phyloP scores from a whole-genome alignment of 2,113 vertebrate genomes.

The Proteles cristata region DNA sequence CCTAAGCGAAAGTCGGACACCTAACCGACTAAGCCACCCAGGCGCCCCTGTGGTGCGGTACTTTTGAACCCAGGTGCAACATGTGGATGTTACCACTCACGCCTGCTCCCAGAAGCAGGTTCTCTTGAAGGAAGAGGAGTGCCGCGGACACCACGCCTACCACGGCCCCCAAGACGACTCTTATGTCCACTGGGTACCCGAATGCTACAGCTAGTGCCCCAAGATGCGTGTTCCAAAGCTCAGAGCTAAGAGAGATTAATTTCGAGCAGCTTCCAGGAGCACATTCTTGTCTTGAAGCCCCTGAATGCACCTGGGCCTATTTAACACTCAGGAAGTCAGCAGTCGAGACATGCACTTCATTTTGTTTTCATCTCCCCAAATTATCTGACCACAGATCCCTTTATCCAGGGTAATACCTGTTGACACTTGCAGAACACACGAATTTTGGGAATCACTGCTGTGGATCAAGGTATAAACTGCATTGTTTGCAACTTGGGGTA shows the following conservation, averaged over 20 bases:
- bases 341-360: background rate
- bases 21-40: too few relatives aligned
- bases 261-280: background rate
- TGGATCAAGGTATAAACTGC: background rate
- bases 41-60: fast-evolving
- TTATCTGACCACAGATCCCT: background rate
- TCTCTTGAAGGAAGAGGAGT: background rate
- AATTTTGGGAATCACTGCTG: background rate
- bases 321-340: background rate
- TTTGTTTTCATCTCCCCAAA: background rate
- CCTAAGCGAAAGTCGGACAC: too few relatives aligned
- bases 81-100: background rate
- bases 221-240: background rate
- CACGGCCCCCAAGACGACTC: background rate
- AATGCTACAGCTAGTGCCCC: too few relatives aligned
- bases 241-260: background rate
- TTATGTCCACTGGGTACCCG: background rate
- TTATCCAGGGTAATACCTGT: background rate
- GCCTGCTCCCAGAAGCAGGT: background rate
- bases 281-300: background rate
- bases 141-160: fast-evolving
- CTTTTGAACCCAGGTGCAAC: background rate
- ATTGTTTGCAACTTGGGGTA: background rate
- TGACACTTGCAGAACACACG: background rate
- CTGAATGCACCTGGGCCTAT: background rate